Evolutionary conservation across 1,140 invertebrate species (phyloP).

Genomic region (Dryas iulia): DNA sequence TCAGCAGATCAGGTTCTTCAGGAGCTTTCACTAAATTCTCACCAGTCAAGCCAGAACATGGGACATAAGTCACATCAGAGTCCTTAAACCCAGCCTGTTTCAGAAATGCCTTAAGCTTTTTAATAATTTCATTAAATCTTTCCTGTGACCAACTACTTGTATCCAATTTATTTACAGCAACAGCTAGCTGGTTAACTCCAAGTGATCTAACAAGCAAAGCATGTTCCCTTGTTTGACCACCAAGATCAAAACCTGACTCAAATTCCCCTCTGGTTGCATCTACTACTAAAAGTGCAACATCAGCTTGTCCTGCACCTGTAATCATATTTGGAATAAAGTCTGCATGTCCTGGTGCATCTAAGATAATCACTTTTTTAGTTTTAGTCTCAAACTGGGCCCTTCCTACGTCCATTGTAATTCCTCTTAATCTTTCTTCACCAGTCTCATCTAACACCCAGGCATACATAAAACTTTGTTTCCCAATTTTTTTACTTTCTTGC

Average conservation of each 20-base stretch:
- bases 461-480: conserved; percentile 98
- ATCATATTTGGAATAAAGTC: conserved; percentile 99
- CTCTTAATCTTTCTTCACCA: conserved; percentile 94
- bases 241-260: conserved; percentile 98
- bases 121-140: conserved; percentile 92
- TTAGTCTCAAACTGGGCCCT: conserved; percentile 96
- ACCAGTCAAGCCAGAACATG: conserved; percentile 96
- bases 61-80: conserved; percentile 93
- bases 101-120: conserved; percentile 93
- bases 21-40: conserved; percentile 92
- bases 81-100: conserved; percentile 98
- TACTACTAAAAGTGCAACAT: conserved; percentile 97
- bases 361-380: conserved; percentile 90
- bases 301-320: conserved; percentile 97
- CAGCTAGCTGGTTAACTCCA: conserved; percentile 92
- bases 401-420: conserved; percentile 98
- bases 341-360: conserved; percentile 99
- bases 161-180: conserved; percentile 93
- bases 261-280: conserved; percentile 98
- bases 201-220: conserved; percentile 94
- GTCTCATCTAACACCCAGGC: conserved; percentile 99
- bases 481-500: conserved; percentile 97
- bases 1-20: conserved; percentile 83
- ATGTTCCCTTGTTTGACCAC: conserved; percentile 99
- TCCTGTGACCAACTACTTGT: conserved; percentile 89